Base-by-base conservation (phyloP, 2,113 vertebrate genomes). In the Pholis gunnellus region DNA sequence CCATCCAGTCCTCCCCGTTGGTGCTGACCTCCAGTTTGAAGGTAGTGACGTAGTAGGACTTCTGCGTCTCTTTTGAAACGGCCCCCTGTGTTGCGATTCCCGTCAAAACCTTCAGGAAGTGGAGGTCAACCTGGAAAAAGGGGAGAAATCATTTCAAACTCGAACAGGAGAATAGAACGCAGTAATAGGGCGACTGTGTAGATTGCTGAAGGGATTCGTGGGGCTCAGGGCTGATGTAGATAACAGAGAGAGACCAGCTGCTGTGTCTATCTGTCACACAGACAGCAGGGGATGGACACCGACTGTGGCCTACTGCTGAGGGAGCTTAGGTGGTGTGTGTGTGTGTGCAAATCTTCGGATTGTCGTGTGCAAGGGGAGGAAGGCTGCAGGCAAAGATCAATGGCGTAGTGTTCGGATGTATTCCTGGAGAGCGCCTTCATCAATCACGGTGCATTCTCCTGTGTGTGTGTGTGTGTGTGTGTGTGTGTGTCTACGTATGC, bases 1-100 rank as follows among this genome's bases (percentile, higher is more conserved):
- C 96, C 97, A 99, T 99, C 98, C 98, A 99, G 94, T 99, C 98
- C 80, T 99, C 98, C 0, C 98, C 98, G 0, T 99, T 99, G 57
- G 98, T 98, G 96, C 98, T 99, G 95, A 99, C 96, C 90, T 99
- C 98, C 93, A 99, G 94, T 87, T 99, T 99, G 91, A 99, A 99
- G 34, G 97, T 96, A 74, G 96, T 97, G 87, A 99, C 96, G 9
- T 97, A 99, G 91, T 99, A 99, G 50, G 96, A 96, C 71, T 96
- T 98, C 89, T 96, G 96, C 0, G 98, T 99, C 89, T 99, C 97
- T 86, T 97, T 97, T 1, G 98, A 99, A 88, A 98, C 88, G 25
- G 98, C 98, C 1, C 98, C 98, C 87, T 99, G 98, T 0, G 98
- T 99, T 31, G 98, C 96, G 31, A 99, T 97, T 67, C 98, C 98